Evolutionary conservation across 2,888 invertebrate genomes (phyloP), one percentile per base, ranked within the genome.

Genomic region (Papilio elwesi): DNA sequence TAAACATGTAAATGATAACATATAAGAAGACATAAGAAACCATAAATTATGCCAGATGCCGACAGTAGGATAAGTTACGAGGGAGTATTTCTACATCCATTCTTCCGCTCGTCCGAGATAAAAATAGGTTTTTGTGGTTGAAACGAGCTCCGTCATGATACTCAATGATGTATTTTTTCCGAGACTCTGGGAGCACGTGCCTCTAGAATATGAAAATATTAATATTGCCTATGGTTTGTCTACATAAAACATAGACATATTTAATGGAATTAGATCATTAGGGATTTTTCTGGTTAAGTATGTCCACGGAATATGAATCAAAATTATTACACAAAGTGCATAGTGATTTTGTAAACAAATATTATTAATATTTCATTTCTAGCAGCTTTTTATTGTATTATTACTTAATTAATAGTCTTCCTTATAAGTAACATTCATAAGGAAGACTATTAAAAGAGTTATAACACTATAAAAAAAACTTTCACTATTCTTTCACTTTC

Each of bases 71-170:
- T 59, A 59, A 59, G 59, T 59, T 59, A 59, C 38, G 36, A 59
- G 59, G 59, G 59, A 36, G n/a, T 59, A 59, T 38, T 59, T 57
- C 36, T 59, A 59, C 59, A 59, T 9, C 38, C 59, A 59, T 59
- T 59, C 43, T 43, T 43, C 13, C 38, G 59, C 59, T 38, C 59
- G 59, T 59, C 38, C 36, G 59, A 38, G 59, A 59, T 59, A 59
- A 59, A 52, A 66, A 52, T 36, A 66, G 66, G 52, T 66, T 66
- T 64, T 59, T 59, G 59, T 64, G 64, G 66, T 36, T 66, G 52
- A 51, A 66, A 66, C 66, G 66, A 64, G 64, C 48, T 64, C 48
- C 26, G 64, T 64, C 49, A 49, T 64, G 64, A 36, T 64, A 59
- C 59, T 38, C 59, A 36, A 59, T 59, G 59, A 59, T 59, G 38